Conservation (phyloP, 2,888 invertebrate species). For the Monoplex corrugatus region DNA sequence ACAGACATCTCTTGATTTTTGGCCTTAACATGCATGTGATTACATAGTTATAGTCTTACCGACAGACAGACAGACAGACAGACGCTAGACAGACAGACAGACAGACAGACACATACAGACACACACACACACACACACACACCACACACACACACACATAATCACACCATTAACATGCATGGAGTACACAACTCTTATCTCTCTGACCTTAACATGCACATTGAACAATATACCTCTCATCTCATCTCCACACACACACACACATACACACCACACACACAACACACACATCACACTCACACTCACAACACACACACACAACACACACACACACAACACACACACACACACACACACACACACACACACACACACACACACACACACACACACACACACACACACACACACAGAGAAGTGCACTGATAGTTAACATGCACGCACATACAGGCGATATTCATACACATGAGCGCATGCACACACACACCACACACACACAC, state of each 20-base stretch:
- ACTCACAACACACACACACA: slow-evolving; percentile 29
- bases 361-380: slow-evolving; percentile 5
- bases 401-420: too few species aligned
- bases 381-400: background rate
- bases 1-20: too few species aligned
- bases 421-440: too few species aligned
- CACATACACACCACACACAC: slow-evolving; percentile 4
- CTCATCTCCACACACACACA: background rate
- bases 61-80: too few species aligned
- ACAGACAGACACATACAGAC: background rate
- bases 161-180: background rate
- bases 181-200: background rate
- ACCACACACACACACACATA: too few species aligned
- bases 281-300: slow-evolving; percentile 27
- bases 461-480: too few species aligned
- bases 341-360: slow-evolving; percentile 34
- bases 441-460: too few species aligned
- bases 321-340: slow-evolving; percentile 24
- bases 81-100: background rate
- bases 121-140: background rate
- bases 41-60: too few species aligned
- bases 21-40: too few species aligned
- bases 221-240: background rate
- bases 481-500: too few species aligned
- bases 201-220: background rate